Conservation (phyloP, 2,888 invertebrate species). For the Nemoura dubitans region DNA sequence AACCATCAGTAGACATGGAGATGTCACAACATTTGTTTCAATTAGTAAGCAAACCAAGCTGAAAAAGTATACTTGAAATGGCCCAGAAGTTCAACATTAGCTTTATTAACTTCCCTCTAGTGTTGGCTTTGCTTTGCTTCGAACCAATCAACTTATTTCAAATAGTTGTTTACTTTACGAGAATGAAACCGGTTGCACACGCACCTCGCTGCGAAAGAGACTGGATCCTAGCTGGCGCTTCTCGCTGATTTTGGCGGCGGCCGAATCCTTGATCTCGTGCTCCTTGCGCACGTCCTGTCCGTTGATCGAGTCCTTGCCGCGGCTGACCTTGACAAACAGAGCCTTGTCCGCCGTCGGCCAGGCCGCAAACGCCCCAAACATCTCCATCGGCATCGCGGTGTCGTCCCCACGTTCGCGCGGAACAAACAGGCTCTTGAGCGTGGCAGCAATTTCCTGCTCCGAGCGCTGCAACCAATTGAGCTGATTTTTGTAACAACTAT, state of each 20-base stretch:
- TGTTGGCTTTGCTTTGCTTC: no score
- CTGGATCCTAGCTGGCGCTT: constrained; percentile 34
- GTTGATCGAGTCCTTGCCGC: not conserved
- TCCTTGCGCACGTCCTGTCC: constrained; percentile 1
- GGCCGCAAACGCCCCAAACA: not conserved
- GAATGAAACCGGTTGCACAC: not conserved
- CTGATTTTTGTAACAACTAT: no score
- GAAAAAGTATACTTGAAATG: no score
- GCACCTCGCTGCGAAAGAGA: constrained; percentile 30
- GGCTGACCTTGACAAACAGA: not conserved
- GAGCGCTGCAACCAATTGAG: not conserved
- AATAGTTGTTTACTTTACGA: no score
- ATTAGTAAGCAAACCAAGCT: no score
- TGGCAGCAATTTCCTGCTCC: not conserved
- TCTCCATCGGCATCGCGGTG: not conserved
- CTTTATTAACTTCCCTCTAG: no score
- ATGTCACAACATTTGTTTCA: no score
- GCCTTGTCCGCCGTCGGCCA: not conserved
- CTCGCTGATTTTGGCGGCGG: constrained; percentile 25
- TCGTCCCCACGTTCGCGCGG: not conserved
- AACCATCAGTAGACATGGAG: no score
- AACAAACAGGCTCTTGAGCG: not conserved
- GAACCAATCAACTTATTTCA: no score
- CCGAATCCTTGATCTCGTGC: not conserved
- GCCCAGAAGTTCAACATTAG: no score